These are phyloP conservation scores for Pipistrellus kuhlii DNA, from an alignment of 2,797 vertebrate genomes.

Conservation along the genomic window DNA sequence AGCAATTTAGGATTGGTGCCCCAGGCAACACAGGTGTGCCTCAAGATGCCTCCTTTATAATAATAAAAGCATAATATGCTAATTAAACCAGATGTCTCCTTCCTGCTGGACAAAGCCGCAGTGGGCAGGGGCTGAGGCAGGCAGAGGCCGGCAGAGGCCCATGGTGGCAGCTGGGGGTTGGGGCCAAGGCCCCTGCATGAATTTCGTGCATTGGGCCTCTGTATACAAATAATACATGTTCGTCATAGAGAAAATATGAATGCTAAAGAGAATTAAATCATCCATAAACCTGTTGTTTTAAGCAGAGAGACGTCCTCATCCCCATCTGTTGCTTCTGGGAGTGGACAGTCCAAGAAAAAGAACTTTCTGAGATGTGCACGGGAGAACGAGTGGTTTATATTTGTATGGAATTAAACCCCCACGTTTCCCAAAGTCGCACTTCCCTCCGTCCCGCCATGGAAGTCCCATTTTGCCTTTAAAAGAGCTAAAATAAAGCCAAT, in stretches of 20 bases:
- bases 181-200: no score
- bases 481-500: not conserved
- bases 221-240: not conserved
- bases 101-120: no score
- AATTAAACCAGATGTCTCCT: no score
- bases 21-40: not conserved
- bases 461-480: not conserved
- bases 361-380: not conserved
- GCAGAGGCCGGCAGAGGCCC: no score
- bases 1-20: not conserved
- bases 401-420: not conserved
- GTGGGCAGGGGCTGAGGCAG: no score
- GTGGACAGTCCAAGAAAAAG: not conserved
- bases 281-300: not conserved
- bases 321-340: not conserved
- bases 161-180: no score
- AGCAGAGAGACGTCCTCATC: not conserved
- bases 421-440: not conserved
- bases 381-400: not conserved
- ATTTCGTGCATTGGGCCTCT: no score
- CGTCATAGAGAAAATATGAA: not conserved
- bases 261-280: not conserved
- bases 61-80: no score
- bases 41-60: not conserved
- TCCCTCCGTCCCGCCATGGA: not conserved